Base-by-base conservation (phyloP, 2,888 invertebrate species). In the Callosobruchus maculatus region DNA sequence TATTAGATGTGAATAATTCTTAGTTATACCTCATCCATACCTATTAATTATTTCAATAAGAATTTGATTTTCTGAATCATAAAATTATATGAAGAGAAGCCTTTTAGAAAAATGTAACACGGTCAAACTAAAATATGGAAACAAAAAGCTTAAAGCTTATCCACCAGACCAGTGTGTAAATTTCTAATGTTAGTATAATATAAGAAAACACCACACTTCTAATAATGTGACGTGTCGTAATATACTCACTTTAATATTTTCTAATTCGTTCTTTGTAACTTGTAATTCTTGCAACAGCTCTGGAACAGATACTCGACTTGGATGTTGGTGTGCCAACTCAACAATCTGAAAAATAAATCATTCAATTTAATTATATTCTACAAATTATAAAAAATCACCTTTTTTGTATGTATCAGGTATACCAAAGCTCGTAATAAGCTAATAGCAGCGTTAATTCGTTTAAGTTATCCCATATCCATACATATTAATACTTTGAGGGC, bases 261-360 rank as follows among this genome's bases (percentile, higher is more conserved):
- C 95, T 87, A 96, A 90, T 89, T 96, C 95, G 68, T 92, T 93
- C 88, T 95, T 94, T 30, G 95, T 95, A 80, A 93, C 92, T 88
- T 95, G 94, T 83, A 96, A 88, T 87, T 95, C 94, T 85, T 93
- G 93, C 82, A 95, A 89, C 82, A 96, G 89, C 86, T 95, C 94
- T 81, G 94, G 93, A 79, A 95, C 94, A 71, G 95, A 93, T 80
- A 94, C 92, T 84, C 93, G 90, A 82, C 89, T 91, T 74, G 92
- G 90, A 82, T 91, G 90, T 80, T 90, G 89, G 81, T 90, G 89
- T 83, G 91, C 92, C 88, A 88, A 80, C 77, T 88, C 87, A 81
- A 87, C 80, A 21, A 85, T 84, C 88, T 88, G 74, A 69, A 81
- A 81, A 68, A 73, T 0, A 20, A 20, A 66, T 49, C 67, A 20